These are phyloP conservation scores for Drosophila cardini DNA, from an alignment of 1,140 invertebrate species.

Conservation along the genomic window DNA sequence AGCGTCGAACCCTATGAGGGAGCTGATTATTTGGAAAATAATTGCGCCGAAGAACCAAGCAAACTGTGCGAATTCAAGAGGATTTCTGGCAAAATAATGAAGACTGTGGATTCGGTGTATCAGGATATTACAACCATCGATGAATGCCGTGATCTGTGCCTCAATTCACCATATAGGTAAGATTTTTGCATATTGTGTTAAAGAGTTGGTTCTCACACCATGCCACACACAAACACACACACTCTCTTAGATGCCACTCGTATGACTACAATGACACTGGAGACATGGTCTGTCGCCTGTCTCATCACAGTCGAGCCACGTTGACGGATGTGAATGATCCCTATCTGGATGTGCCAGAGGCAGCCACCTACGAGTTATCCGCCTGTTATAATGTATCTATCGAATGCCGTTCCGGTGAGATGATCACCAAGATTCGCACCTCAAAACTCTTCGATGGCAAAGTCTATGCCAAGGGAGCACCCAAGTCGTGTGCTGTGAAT, in stretches of 20 bases:
- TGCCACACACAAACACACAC: neutral
- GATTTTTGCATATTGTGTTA: neutral
- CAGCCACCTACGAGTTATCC: constrained; percentile 95
- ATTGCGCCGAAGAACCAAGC: constrained; percentile 95
- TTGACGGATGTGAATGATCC: constrained; percentile 95
- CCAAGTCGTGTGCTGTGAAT: constrained; percentile 96
- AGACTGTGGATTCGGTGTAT: constrained; percentile 97
- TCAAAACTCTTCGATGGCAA: constrained; percentile 97
- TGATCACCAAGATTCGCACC: constrained; percentile 96
- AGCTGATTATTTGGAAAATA: constrained; percentile 94
- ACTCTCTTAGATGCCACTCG: constrained; percentile 90
- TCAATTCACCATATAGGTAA: constrained; percentile 92
- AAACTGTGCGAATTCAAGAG: constrained; percentile 97
- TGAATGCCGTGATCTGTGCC: constrained; percentile 94
- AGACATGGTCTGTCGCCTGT: constrained; percentile 95
- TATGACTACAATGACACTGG: constrained; percentile 97
- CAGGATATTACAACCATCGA: constrained; percentile 94
- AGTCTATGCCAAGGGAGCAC: constrained; percentile 96
- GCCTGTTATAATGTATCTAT: constrained; percentile 98
- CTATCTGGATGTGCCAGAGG: constrained; percentile 94
- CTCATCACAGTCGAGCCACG: constrained; percentile 94
- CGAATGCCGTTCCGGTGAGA: constrained; percentile 95
- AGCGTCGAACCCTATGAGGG: constrained; percentile 90
- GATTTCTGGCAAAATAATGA: constrained; percentile 93
- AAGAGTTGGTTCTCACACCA: constrained; percentile 3